Conservation (phyloP, 2,113 vertebrate genomes). For the Pedionomus torquatus region DNA sequence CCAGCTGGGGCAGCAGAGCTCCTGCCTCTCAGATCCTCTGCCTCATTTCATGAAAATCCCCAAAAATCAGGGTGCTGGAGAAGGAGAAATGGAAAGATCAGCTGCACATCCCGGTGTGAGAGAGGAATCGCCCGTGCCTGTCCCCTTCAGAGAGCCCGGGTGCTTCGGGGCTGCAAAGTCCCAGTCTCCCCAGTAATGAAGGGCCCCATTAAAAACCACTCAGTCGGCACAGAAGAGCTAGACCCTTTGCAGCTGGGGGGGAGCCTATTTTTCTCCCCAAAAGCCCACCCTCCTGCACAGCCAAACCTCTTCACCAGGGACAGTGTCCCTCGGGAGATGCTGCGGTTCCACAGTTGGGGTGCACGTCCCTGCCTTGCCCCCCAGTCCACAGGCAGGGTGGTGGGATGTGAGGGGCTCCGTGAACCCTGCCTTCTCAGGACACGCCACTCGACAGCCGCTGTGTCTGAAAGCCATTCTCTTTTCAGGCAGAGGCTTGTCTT, state of each 20-base stretch:
- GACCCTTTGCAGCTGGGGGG: neutral
- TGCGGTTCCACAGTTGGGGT: neutral
- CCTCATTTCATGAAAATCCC: neutral
- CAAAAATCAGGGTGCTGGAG: neutral
- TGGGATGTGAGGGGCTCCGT: neutral
- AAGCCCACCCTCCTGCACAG: accelerated
- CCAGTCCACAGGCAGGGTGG: accelerated
- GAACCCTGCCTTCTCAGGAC: neutral
- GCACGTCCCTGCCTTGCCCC: neutral
- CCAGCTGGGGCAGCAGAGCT: neutral
- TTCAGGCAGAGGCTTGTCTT: neutral
- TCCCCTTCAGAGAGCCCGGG: neutral
- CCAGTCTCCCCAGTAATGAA: accelerated
- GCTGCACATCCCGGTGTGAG: neutral
- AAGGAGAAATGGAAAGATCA: neutral
- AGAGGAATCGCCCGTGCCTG: neutral
- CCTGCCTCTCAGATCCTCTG: neutral
- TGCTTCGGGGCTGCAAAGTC: neutral
- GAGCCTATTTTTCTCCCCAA: neutral
- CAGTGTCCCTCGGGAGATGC: neutral
- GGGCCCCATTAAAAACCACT: accelerated
- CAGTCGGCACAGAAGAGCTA: neutral
- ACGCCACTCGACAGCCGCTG: neutral
- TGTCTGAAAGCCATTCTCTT: neutral
- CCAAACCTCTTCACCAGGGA: neutral